Evolutionary conservation across 2,797 vertebrate species (phyloP), one percentile per base, ranked within the genome.

Genomic region (Psittacula derbiana): DNA sequence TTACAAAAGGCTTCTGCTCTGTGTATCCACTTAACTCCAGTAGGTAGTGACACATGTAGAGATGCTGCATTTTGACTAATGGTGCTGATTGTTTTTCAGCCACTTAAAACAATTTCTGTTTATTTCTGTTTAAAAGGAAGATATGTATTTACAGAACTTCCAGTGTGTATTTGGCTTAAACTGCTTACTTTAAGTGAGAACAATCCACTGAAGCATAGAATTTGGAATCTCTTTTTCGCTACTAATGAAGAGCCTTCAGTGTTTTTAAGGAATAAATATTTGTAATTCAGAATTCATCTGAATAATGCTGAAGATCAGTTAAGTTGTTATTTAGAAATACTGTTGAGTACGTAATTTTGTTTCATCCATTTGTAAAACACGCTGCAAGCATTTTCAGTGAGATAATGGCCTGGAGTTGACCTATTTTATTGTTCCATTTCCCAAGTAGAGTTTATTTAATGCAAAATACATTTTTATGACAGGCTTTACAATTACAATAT

Each of bases 401-500:
- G 83, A 57, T 92, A 73, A 88, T 67, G 50, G 52, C 73, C 50
- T 18, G 13, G 76, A 91, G 23, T 36, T 92, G 83, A 97, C 95
- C 90, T 93, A 6, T 86, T 93, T 84, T 60, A 19, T 93, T 96
- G 84, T 61, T 96, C 12, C 33, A 65, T 97, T 95, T 90, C 85
- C 49, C 66, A 79, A 33, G 67, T 43, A 90, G 74, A 55, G 20
- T 90, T 96, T 95, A 55, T 86, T 96, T 96, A 94, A 90, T 88
- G 74, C 46, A 85, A 93, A 96, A 89, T 91, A 78, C 28, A 43
- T 92, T 96, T 95, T 94, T 71, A 49, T 94, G 86, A 90, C 72
- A 93, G 90, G 27, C 86, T 94, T 87, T 80, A 79, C 94, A 89
- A 86, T 94, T 96, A 47, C 69, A 88, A 31, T 94, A 76, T 74